Percentiles rank a stretch among this genome's conserved stretches.
phyloP scores from a whole-genome alignment of 2,888 invertebrate genomes.

The Dastarcus helophoroides region DNA sequence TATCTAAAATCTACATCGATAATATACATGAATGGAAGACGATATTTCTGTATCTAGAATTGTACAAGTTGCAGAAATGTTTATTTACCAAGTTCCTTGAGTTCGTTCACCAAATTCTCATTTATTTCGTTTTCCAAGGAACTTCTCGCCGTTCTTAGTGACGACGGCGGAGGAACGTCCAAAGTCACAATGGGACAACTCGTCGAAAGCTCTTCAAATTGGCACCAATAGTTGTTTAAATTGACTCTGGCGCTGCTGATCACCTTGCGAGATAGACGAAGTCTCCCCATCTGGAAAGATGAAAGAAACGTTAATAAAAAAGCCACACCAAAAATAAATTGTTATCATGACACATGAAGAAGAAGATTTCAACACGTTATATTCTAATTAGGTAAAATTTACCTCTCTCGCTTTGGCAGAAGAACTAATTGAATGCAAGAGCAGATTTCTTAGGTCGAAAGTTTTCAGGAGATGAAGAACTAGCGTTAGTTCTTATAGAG shows the following conservation, averaged over 20 bases:
- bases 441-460: too few relatives aligned
- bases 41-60: too few relatives aligned
- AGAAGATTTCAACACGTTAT: too few relatives aligned
- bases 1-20: too few relatives aligned
- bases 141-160: slow-evolving; percentile 37
- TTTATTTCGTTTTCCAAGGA: slow-evolving; percentile 39
- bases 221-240: slow-evolving; percentile 53
- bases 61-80: too few relatives aligned
- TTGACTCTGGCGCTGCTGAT: slow-evolving; percentile 48
- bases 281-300: slow-evolving; percentile 45
- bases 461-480: too few relatives aligned
- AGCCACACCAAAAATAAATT: too few relatives aligned
- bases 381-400: too few relatives aligned
- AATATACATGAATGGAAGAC: too few relatives aligned
- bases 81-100: slow-evolving; percentile 42
- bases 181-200: slow-evolving; percentile 12
- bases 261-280: slow-evolving; percentile 46
- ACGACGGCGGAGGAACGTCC: slow-evolving; percentile 33
- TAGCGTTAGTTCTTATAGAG: too few relatives aligned
- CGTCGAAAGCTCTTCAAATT: slow-evolving; percentile 45
- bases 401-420: too few relatives aligned
- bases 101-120: slow-evolving; percentile 49
- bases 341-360: neutral
- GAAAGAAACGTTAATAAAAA: slow-evolving; percentile 13
- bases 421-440: too few relatives aligned